Percentiles rank a stretch among this genome's conserved stretches.
Evolutionary conservation across 2,888 invertebrate genomes (phyloP).

Genomic region (Drosophila phalerata): DNA sequence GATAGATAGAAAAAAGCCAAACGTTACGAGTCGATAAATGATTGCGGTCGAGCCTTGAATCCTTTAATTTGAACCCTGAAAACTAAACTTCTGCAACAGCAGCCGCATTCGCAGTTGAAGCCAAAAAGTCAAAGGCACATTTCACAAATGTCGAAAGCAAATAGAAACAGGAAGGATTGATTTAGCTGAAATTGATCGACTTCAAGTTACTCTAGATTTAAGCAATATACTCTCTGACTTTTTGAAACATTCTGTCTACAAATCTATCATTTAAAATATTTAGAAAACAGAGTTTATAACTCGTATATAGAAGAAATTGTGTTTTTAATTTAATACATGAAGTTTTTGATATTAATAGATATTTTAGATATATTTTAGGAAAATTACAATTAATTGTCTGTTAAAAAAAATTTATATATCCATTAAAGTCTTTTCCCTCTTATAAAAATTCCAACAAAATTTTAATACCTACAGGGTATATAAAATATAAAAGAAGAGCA

Average conservation of each 20-base stretch:
- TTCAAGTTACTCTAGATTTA: constrained; percentile 10
- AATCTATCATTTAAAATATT: neutral
- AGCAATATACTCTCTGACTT: neutral
- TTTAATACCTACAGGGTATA: constrained; percentile 29
- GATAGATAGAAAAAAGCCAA: constrained; percentile 61
- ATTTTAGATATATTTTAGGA: neutral
- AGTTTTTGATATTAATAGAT: neutral
- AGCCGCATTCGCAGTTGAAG: constrained; percentile 42
- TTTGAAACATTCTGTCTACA: no score
- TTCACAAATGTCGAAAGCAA: constrained; percentile 76
- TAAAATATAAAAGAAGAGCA: constrained; percentile 24
- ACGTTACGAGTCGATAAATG: constrained; percentile 72
- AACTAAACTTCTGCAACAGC: constrained; percentile 40
- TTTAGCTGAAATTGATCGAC: neutral
- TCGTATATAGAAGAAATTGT: no score
- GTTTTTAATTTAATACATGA: neutral
- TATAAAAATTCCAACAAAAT: neutral
- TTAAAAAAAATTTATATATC: no score
- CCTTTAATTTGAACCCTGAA: constrained; percentile 72
- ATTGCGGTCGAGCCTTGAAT: constrained; percentile 79
- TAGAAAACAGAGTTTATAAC: neutral
- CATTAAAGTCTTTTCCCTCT: neutral
- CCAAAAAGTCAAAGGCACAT: constrained; percentile 79
- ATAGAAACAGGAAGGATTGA: constrained; percentile 46
- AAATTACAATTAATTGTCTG: neutral